Base-by-base conservation (phyloP, 2,888 invertebrate species). In the Eupeodes latifasciatus region DNA sequence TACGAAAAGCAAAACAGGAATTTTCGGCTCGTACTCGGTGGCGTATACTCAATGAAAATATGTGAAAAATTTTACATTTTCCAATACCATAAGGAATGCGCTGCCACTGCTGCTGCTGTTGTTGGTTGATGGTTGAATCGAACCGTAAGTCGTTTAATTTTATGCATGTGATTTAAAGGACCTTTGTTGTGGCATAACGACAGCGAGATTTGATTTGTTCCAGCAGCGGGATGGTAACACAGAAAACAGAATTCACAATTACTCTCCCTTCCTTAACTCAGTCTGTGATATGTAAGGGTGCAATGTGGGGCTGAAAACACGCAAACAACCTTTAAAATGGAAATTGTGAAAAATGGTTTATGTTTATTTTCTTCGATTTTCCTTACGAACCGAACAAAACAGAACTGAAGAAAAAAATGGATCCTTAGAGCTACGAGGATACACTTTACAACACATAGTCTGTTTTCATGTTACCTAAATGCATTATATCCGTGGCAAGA, bases 401-500 rank as follows among this genome's bases (percentile, higher is more conserved):
- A 27, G 27, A 27, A 1, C 27, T 27, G 3, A 27, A 27, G 27
- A 27, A 27, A 47, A 40, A n/a, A 64, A n/a, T 16, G 40, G 6
- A 44, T 62, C 62, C 62, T 62, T 62, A 5, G 5, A 11, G 16
- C 27, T 9, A 40, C 40, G 6, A 40, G 40, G 40, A 40, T 7
- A 40, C 40, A 40, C 40, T 40, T 40, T 9, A 62, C 44, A 9
- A 55, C 55, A 16, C 19, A 44, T 44, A 66, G 47, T 27, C 64
- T 14, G 5, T 67, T 36, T n/a, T 67, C 34, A 12, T 71, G 19
- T 44, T 44, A 44, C 40, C 19, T 55, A 55, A 71, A 55, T 71
- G 53, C 55, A 40, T 69, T 40, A 49, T 55, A 55, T 19, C 36
- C 66, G 34, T 71, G 55, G 27, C 74, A 78, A 74, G 74, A 78